These are phyloP conservation scores for Elysia chlorotica DNA, from an alignment of 1,140 invertebrate species.

Conservation along the genomic window DNA sequence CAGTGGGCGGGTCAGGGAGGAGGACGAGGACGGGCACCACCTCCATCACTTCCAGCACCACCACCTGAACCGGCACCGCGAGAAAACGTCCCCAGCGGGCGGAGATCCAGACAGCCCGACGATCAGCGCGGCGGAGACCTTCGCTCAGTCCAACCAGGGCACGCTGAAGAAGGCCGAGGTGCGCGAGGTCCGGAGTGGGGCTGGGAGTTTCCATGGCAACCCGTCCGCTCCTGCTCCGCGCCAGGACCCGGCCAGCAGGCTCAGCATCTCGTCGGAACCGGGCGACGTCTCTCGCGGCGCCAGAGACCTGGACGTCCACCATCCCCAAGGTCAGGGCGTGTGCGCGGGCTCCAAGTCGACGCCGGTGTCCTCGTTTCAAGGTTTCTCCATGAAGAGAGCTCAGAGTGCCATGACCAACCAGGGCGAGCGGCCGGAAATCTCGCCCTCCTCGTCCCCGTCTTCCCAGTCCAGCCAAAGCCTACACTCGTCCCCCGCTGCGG, in stretches of 20 bases:
- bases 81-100: conserved; percentile 37
- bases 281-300: conserved; percentile 22
- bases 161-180: conserved; percentile 76
- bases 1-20: conserved; percentile 62
- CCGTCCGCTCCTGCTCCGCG: conserved; percentile 19
- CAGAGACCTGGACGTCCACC: conserved; percentile 10
- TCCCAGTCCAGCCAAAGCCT: too few relatives aligned
- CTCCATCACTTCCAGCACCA: conserved; percentile 88
- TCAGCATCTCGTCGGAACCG: conserved; percentile 26
- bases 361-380: neutral
- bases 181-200: conserved; percentile 15
- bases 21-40: conserved; percentile 65
- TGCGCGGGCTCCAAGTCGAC: neutral
- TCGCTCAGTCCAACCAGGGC: conserved; percentile 71
- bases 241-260: conserved; percentile 45
- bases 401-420: neutral
- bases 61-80: conserved; percentile 66
- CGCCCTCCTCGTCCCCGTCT: neutral
- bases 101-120: conserved; percentile 47
- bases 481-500: too few relatives aligned
- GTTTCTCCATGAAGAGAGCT: neutral
- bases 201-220: conserved; percentile 4
- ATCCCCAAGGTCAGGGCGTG: neutral
- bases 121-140: conserved; percentile 53
- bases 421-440: neutral